phyloP scores from a whole-genome alignment of 2,888 invertebrate genomes.

The Subacronicta megacephala region DNA sequence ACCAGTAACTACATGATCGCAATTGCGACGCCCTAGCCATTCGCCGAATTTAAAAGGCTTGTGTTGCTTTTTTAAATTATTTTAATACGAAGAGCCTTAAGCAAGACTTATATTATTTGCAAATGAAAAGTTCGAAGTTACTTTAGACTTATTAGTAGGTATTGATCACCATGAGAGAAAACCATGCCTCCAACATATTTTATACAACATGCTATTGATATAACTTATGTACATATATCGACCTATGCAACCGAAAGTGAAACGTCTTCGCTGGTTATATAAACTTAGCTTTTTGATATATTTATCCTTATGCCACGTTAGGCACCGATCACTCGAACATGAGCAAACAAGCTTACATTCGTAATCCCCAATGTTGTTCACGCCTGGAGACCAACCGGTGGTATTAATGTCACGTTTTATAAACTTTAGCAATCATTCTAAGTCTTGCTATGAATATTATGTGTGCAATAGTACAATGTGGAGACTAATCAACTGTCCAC shows the following conservation, averaged over 20 bases:
- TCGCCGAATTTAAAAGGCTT: too few species aligned
- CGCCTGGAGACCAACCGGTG: slow-evolving; percentile 23
- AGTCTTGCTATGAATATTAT: not conserved
- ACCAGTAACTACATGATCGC: too few species aligned
- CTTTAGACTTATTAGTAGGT: too few species aligned
- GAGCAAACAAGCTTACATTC: slow-evolving; percentile 47
- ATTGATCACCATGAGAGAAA: too few species aligned
- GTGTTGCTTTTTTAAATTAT: too few species aligned
- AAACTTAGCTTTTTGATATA: slow-evolving; percentile 24
- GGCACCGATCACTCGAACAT: slow-evolving; percentile 42
- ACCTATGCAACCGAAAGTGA: slow-evolving; percentile 14
- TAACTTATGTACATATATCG: not conserved
- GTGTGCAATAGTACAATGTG: not conserved
- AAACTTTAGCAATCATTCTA: slow-evolving; percentile 5
- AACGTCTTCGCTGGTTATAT: slow-evolving; percentile 11
- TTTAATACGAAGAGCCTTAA: too few species aligned
- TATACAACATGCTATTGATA: too few species aligned
- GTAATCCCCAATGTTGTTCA: slow-evolving; percentile 44
- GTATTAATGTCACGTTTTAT: slow-evolving; percentile 28
- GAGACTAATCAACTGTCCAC: slow-evolving; percentile 4
- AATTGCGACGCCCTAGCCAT: too few species aligned
- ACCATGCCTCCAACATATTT: too few species aligned
- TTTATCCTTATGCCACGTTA: slow-evolving; percentile 30
- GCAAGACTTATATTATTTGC: too few species aligned
- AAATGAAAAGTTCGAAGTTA: too few species aligned